Percentiles rank a stretch among this genome's conserved stretches.
These are phyloP conservation scores for Moxostoma hubbsi DNA, from an alignment of 2,797 vertebrate genomes.

Conservation along the genomic window DNA sequence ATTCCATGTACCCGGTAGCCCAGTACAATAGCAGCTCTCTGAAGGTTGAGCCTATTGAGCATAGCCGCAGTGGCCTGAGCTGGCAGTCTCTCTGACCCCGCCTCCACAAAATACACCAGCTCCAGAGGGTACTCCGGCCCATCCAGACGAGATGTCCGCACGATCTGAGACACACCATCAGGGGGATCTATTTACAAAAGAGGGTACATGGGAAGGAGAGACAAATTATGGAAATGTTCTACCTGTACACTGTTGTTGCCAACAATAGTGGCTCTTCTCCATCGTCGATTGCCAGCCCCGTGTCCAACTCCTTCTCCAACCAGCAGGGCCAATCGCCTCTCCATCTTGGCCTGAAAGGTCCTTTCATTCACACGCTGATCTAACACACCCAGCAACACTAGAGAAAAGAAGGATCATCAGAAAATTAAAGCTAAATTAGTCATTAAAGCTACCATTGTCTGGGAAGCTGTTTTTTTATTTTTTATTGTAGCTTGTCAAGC, in stretches of 20 bases:
- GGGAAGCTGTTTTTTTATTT: too few species aligned
- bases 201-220: not conserved
- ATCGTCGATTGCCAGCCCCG: constrained; percentile 75
- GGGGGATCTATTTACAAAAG: constrained; percentile 18
- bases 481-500: too few species aligned
- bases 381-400: constrained; percentile 90
- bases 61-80: constrained; percentile 84
- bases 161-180: constrained; percentile 78
- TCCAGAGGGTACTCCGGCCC: constrained; percentile 86
- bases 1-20: constrained; percentile 89
- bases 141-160: constrained; percentile 83
- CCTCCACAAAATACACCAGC: constrained; percentile 94
- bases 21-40: constrained; percentile 92
- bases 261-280: constrained; percentile 87
- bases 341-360: constrained; percentile 91
- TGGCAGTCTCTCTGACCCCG: constrained; percentile 82
- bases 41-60: constrained; percentile 91
- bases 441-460: too few species aligned
- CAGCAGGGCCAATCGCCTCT: constrained; percentile 89
- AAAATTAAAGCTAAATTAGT: not conserved
- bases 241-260: constrained; percentile 92
- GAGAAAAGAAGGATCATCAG: not conserved
- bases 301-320: constrained; percentile 84
- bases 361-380: constrained; percentile 86
- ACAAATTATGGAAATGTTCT: constrained; percentile 37